Conservation (phyloP, 2,888 invertebrate genomes). For the Sphaeridia pumilis region DNA sequence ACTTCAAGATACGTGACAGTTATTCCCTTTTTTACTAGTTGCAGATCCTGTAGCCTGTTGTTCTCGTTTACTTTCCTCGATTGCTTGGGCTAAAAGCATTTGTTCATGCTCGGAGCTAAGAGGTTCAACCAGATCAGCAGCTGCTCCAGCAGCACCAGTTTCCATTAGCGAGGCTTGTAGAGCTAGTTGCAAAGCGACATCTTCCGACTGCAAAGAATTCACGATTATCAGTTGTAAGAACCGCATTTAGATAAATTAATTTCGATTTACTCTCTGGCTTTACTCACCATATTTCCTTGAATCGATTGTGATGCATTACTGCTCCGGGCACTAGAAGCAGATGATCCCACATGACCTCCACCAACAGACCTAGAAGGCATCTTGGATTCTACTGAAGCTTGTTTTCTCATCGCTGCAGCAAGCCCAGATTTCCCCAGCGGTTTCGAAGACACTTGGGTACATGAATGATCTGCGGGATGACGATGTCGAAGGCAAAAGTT, state of each 20-base stretch:
- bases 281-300: conserved; percentile 60
- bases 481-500: conserved; percentile 87
- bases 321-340: not conserved
- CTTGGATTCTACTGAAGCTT: not conserved
- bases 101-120: conserved; percentile 36
- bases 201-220: conserved; percentile 54
- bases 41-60: conserved; percentile 9
- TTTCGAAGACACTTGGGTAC: conserved; percentile 51
- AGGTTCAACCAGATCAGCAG: conserved; percentile 38
- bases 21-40: conserved; percentile 7
- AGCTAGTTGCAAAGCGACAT: conserved; percentile 79
- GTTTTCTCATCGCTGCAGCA: conserved; percentile 20
- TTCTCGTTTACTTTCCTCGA: conserved; percentile 38
- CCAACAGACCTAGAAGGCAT: not conserved
- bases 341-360: not conserved
- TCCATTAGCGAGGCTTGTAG: conserved; percentile 56
- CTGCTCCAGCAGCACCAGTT: no score
- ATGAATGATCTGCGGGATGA: conserved; percentile 64
- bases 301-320: conserved; percentile 39
- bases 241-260: not conserved
- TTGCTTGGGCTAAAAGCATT: conserved; percentile 43
- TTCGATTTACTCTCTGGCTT: no score
- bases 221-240: conserved; percentile 1
- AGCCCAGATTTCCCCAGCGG: conserved; percentile 24
- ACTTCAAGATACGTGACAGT: conserved; percentile 9